These are phyloP conservation scores for Iphiclides podalirius DNA, from an alignment of 2,888 invertebrate genomes.

Conservation along the genomic window DNA sequence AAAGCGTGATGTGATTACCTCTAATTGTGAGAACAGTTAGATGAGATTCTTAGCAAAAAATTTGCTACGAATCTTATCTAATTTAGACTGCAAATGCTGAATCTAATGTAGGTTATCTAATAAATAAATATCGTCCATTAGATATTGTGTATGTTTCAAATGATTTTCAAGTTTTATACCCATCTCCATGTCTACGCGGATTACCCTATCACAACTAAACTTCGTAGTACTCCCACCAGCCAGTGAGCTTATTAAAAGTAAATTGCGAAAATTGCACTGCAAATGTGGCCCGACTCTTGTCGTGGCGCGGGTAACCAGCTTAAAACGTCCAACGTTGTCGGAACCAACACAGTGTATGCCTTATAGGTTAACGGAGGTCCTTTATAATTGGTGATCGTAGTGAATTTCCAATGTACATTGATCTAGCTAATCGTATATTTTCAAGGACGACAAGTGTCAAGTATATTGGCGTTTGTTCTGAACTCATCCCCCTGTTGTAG, in stretches of 20 bases:
- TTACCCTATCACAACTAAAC: constrained; percentile 48
- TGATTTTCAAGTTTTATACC: no score
- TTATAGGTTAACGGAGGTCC: constrained; percentile 2
- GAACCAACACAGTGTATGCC: constrained; percentile 28
- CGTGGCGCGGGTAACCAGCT: constrained; percentile 63
- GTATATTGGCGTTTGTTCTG: constrained; percentile 23
- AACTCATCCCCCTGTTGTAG: constrained; percentile 47
- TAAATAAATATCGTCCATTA: no score
- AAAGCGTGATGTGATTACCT: no score
- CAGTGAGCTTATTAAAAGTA: constrained; percentile 74
- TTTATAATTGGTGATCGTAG: constrained; percentile 5
- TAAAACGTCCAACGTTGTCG: constrained; percentile 38
- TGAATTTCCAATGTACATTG: constrained; percentile 35
- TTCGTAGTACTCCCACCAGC: constrained; percentile 56
- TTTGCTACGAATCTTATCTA: no score
- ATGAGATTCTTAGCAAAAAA: no score
- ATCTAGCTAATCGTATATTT: constrained; percentile 30
- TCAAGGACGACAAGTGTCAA: constrained; percentile 22
- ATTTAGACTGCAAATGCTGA: no score
- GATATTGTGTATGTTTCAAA: no score
- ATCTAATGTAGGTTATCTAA: no score
- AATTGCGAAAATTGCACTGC: constrained; percentile 77
- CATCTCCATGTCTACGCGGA: no score
- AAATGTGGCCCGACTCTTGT: constrained; percentile 66
- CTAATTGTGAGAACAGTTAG: no score